Conservation (phyloP, 1,140 invertebrate species). For the Drosophila bocqueti region DNA sequence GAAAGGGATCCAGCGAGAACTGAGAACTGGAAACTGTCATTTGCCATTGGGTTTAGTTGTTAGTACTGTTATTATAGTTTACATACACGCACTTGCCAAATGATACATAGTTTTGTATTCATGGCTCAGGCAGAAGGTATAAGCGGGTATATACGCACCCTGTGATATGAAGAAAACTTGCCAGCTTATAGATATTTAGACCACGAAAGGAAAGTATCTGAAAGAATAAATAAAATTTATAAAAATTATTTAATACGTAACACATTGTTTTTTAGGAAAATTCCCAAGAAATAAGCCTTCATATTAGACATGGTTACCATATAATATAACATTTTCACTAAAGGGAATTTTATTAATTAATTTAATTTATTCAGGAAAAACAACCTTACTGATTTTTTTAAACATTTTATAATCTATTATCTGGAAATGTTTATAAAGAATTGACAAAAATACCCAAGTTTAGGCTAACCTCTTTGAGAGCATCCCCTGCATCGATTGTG, state of each 20-base stretch:
- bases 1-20: not conserved
- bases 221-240: not conserved
- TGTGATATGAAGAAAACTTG: not conserved
- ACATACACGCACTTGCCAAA: slow-evolving; percentile 32
- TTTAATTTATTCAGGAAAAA: too few species aligned
- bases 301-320: not conserved
- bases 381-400: too few species aligned
- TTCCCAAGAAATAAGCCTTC: not conserved
- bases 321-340: too few species aligned
- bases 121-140: too few species aligned
- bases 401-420: not conserved
- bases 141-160: not conserved
- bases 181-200: not conserved
- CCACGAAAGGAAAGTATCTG: too few species aligned
- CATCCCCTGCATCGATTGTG: slow-evolving; percentile 15
- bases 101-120: slow-evolving; percentile 1
- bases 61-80: slow-evolving; percentile 49
- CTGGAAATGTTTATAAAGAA: not conserved
- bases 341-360: too few species aligned
- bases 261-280: not conserved
- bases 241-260: not conserved
- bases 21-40: slow-evolving; percentile 23
- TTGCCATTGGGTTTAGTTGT: slow-evolving; percentile 45
- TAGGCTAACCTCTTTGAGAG: slow-evolving; percentile 12
- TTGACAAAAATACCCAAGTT: not conserved